phyloP scores from a whole-genome alignment of 64 coral and sea anemone genomes.

The Trachythela sp. region DNA sequence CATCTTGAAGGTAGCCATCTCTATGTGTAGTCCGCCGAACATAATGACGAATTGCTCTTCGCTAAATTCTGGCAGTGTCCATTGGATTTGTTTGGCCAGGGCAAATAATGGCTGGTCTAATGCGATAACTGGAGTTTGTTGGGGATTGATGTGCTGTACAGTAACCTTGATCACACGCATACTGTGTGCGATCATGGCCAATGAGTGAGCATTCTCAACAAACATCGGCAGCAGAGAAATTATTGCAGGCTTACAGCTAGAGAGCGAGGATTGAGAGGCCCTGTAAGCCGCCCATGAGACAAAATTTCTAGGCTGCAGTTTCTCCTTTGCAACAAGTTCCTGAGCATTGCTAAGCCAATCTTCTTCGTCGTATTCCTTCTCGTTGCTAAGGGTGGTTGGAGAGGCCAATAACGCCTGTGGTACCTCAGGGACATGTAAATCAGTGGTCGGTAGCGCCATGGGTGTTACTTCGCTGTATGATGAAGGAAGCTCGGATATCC shows the following conservation, averaged over 20 bases:
- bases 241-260: neutral
- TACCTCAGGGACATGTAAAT: neutral
- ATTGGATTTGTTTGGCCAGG: neutral
- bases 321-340: conserved; percentile 21
- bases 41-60: neutral
- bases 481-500: neutral
- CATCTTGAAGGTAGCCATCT: neutral
- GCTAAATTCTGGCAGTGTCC: neutral
- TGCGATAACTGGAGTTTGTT: neutral
- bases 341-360: neutral
- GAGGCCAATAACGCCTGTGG: neutral
- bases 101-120: neutral
- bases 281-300: conserved; percentile 33
- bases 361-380: neutral
- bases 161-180: neutral
- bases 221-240: conserved; percentile 31
- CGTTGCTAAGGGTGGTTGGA: neutral
- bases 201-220: conserved; percentile 24
- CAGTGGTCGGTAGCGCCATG: neutral
- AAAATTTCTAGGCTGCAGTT: neutral
- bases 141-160: neutral
- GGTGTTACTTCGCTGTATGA: neutral
- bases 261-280: neutral
- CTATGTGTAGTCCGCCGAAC: neutral
- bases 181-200: neutral